Evolutionary conservation across 2,113 vertebrate genomes (phyloP), one percentile per base, ranked within the genome.

Genomic region (Dendropsophus ebraccatus): DNA sequence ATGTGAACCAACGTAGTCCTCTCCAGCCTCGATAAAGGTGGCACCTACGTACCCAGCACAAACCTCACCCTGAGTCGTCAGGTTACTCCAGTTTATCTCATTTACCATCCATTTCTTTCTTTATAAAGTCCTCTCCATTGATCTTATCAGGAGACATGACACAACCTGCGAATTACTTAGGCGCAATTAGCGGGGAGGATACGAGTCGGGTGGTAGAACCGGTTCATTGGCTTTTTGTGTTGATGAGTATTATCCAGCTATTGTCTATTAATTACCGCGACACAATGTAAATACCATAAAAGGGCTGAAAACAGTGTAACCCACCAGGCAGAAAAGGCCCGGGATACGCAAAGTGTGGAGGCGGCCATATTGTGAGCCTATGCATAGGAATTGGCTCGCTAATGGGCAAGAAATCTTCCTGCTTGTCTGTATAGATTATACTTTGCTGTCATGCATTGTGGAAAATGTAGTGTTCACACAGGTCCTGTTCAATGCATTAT

Each of bases 121-220:
- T 12, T 9, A 60, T 80, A 8, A 60, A 58, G 41, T 41, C 41
- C 21, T n/a, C 35, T 69, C 19, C 30, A 17, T 56, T 41, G 21
- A 81, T 69, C 12, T 11, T 74, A 74, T 74, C 82, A n/a, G 0
- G 82, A 3, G 37, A 74, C 82, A 74, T 58, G 82, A 83, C 12
- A 11, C 28, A 32, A 11, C 82, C 30, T 30, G 81, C 23, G 62
- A 4, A n/a, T 37, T 56, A 70, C 25, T 83, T 5, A 35, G 12
- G 47, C 14, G 49, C 14, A 45, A 74, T 45, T 58, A 45, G 35
- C 69, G 11, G 65, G 60, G 13, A 37, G 52, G 52, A 58, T 35
- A 30, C 5, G 11, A 58, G 35, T 54, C 32, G n/a, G 25, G 69
- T 45, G 3, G 69, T 21, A 17, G 32, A 58, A 83, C 82, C 82